A percentile compares a stretch with the other conserved stretches of the same genome.
Conservation (phyloP, 2,113 vertebrate species). For the Syngnathus typhle region DNA sequence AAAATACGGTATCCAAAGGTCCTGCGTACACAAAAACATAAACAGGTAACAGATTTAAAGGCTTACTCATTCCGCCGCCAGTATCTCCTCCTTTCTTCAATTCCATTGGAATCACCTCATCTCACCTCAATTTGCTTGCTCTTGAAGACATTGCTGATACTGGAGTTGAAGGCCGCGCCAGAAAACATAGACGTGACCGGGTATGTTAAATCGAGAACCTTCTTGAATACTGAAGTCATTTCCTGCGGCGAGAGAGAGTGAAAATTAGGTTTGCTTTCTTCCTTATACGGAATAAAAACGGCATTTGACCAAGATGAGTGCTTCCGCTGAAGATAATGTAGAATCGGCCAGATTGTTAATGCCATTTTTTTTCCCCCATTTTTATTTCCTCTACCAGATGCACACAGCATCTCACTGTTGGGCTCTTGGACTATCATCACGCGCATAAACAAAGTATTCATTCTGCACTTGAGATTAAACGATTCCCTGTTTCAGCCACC, state of each 20-base stretch:
- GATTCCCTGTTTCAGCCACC: background rate
- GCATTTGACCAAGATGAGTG: background rate
- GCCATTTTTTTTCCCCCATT: background rate
- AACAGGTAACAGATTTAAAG: background rate
- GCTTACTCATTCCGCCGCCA: background rate
- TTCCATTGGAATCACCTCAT: background rate
- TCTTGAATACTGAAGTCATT: conserved; percentile 83
- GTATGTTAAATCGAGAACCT: conserved; percentile 86
- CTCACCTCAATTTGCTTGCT: conserved; percentile 90
- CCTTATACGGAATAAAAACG: background rate
- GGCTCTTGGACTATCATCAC: background rate
- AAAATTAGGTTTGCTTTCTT: background rate
- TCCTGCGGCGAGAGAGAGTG: conserved; percentile 61
- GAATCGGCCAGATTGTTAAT: background rate
- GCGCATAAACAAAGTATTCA: background rate
- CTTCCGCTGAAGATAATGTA: background rate
- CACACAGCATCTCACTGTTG: background rate
- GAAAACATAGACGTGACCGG: conserved; percentile 95
- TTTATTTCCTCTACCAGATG: background rate
- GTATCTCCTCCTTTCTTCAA: background rate
- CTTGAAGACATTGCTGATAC: conserved; percentile 81
- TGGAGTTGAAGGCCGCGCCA: conserved; percentile 84
- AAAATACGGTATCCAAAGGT: conserved; percentile 94
- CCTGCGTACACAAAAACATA: conserved; percentile 63
- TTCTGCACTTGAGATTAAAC: background rate